Evolutionary conservation across 2,113 vertebrate genomes (phyloP), one percentile per base, ranked within the genome.

Genomic region (Trinectes maculatus): DNA sequence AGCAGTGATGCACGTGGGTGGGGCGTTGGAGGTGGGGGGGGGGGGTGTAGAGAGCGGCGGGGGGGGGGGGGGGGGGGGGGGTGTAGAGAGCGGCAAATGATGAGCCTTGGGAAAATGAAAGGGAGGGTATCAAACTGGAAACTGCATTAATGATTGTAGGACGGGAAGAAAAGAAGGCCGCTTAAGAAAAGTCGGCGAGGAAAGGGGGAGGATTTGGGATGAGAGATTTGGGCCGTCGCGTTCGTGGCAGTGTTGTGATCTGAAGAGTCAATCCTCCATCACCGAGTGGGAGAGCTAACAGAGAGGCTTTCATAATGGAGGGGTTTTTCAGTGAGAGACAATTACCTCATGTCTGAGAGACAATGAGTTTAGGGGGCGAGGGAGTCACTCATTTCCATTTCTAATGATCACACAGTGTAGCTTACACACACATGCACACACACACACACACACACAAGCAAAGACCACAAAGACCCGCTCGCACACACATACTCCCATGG

Each of bases 301-400:
- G 56, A 73, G 52, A 74, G 70, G 79, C 63, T 82, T 69, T 75
- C 61, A 51, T 71, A 79, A 79, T 73, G 58, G 54, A 83, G 71
- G 72, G 74, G 62, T 70, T 86, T 18, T 64, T 71, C 61, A 60
- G 68, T 1, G 12, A 64, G 70, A 89, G 87, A 87, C 83, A 88
- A 90, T 88, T 88, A 85, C 71, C 81, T 82, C 71, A 85, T 81
- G 83, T 89, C 85, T 88, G 78, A 70, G 72, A 86, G 85, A 86
- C 86, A 89, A 89, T 79, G 86, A 85, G 83, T 81, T 89, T 81
- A 78, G 87, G 81, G 87, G 86, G 54, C 36, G 54, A 79, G 80
- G 82, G 81, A 83, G 77, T 82, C 77, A 26, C 74, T 87, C 78
- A 87, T 88, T 88, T 89, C 79, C 81, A 88, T 87, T 89, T 85